A percentile compares a stretch with the other conserved stretches of the same genome.
Conservation (phyloP, 2,888 invertebrate species). For the Drosophila hamatofila region DNA sequence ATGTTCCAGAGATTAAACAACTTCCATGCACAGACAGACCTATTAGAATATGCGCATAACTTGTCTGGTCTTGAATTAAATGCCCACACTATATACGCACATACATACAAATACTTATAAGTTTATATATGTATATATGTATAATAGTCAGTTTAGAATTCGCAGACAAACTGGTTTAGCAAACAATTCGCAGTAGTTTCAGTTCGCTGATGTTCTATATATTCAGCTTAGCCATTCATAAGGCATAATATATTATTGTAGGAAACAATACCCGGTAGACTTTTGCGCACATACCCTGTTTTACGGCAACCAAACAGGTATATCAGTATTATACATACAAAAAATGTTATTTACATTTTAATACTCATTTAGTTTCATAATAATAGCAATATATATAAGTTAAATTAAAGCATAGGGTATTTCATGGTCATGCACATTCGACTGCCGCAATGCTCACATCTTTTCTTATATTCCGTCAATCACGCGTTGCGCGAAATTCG, state of each 20-base stretch:
- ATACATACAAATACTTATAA: slow-evolving; percentile 3
- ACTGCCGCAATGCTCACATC: neutral
- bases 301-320: neutral
- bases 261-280: slow-evolving; percentile 13
- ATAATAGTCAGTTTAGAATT: slow-evolving; percentile 29
- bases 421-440: neutral
- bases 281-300: slow-evolving; percentile 16
- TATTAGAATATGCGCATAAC: slow-evolving; percentile 48
- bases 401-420: slow-evolving; percentile 20
- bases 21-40: slow-evolving; percentile 40
- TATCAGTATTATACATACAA: neutral
- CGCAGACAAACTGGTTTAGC: slow-evolving; percentile 46
- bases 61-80: slow-evolving; percentile 25
- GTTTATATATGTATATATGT: neutral
- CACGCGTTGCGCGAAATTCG: slow-evolving; percentile 53
- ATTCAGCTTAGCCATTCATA: slow-evolving; percentile 7
- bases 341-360: neutral
- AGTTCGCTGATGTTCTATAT: slow-evolving; percentile 25
- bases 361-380: neutral
- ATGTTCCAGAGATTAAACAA: slow-evolving; percentile 31
- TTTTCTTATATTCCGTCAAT: slow-evolving; percentile 36
- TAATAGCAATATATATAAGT: too few species aligned
- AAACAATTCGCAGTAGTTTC: slow-evolving; percentile 44
- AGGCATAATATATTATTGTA: slow-evolving; percentile 10
- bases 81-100: slow-evolving; percentile 8